A percentile compares a stretch with the other conserved stretches of the same genome.
Evolutionary conservation across 2,797 vertebrate species (phyloP).

Genomic region (Falco berigora): DNA sequence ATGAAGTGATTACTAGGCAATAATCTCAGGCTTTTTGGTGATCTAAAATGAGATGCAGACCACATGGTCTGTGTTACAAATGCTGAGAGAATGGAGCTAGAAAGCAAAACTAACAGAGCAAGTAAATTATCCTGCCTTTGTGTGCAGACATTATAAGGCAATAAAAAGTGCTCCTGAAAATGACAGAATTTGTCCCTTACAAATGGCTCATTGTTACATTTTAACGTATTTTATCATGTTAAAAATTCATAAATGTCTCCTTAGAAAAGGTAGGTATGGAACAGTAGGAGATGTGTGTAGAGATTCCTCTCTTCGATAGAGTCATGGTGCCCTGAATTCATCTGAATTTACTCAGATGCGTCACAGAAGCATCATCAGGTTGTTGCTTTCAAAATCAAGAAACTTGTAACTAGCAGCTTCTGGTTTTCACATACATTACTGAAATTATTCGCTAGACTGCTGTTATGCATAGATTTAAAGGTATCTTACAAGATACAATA

Average conservation of each 20-base stretch:
- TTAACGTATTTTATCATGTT: constrained; percentile 50
- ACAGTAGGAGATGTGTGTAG: constrained; percentile 13
- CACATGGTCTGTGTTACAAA: not conserved
- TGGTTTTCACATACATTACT: not conserved
- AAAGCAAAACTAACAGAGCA: not conserved
- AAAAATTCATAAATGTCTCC: constrained; percentile 62
- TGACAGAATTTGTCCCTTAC: constrained; percentile 40
- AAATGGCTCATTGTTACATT: constrained; percentile 48
- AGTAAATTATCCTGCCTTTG: constrained; percentile 40
- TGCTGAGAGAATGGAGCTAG: not conserved
- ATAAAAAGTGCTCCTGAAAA: constrained; percentile 30
- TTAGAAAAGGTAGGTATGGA: constrained; percentile 5
- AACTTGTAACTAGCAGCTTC: not conserved
- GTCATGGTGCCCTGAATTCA: not conserved
- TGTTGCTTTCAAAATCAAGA: constrained; percentile 21
- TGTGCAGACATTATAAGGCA: constrained; percentile 31
- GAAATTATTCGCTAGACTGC: not conserved
- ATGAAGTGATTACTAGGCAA: not conserved
- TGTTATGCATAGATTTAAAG: not conserved
- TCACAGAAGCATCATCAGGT: not conserved
- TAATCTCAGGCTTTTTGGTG: not conserved
- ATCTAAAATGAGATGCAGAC: not conserved
- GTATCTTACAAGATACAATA: not conserved
- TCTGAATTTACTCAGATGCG: not conserved
- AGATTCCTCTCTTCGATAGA: not conserved